A percentile compares a stretch with the other conserved stretches of the same genome.
Conservation (phyloP, 2,113 vertebrate genomes). For the Collichthys lucidus region DNA sequence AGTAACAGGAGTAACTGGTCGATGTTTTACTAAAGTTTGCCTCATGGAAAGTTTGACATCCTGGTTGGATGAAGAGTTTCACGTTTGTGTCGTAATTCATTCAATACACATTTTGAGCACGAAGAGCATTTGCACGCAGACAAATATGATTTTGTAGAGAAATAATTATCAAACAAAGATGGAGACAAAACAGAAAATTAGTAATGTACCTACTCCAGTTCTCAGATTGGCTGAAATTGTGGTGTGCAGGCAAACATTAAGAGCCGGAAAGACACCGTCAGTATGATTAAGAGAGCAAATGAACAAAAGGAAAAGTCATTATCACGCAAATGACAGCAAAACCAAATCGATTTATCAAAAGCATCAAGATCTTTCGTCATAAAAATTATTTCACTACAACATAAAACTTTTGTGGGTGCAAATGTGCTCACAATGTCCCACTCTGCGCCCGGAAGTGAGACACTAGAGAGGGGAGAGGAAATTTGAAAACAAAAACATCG, state of each 20-base stretch:
- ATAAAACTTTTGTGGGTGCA: no score
- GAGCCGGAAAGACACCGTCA: no score
- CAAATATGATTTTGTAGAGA: background rate
- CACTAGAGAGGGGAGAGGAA: background rate
- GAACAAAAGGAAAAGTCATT: background rate
- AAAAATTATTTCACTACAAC: no score
- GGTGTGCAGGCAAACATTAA: background rate
- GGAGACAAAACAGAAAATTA: background rate
- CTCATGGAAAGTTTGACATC: constrained; percentile 29
- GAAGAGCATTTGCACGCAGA: background rate
- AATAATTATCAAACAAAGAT: background rate
- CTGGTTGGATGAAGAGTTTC: background rate
- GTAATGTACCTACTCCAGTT: background rate
- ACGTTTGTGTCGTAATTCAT: background rate
- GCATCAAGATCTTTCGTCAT: no score
- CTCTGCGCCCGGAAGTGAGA: background rate
- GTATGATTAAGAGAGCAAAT: background rate
- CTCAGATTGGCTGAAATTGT: background rate
- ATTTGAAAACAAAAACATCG: no score
- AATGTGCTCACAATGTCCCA: background rate
- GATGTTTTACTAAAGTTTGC: constrained; percentile 1
- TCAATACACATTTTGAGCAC: background rate
- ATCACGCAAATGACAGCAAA: no score
- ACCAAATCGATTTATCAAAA: no score
- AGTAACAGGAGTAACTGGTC: background rate